Evolutionary conservation across 2,888 invertebrate species (phyloP), one percentile per base, ranked within the genome.

Genomic region (Ornithoptera alexandrae): DNA sequence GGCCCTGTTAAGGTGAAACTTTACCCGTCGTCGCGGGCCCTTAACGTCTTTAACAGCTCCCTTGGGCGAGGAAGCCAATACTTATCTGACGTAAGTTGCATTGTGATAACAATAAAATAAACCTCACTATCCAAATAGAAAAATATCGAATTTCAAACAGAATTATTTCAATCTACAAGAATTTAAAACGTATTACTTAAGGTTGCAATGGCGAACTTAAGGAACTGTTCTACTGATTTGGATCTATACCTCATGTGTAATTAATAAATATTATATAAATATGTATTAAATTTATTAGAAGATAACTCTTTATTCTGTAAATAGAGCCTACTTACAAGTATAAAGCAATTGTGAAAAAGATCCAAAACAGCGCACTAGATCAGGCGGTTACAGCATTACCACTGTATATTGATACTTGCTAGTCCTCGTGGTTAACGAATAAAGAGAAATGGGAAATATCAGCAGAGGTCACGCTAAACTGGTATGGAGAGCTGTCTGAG

Each of bases 291-390:
- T 15, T 17, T 12, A 46, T 46, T 8, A 42, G 12, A 46, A 46
- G 15, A 42, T 42, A 22, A 60, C 36, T 39, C 46, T 57, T 24
- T 62, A 60, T 30, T 56, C 50, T 56, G 69, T 72, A 68, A 71
- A 74, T 63, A 76, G 75, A 75, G 67, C 72, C 72, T 73, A 73
- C 72, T 79, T 73, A 76, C 77, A 75, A 78, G 82, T 85, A 84
- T 84, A 85, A 84, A 87, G 81, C 85, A 86, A 89, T 86, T 88
- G 85, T 74, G 81, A 79, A 81, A 72, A 84, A 82, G 85, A 87
- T 88, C 88, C 89, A 89, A 89, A 90, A 89, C 90, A 87, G 79
- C 85, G 84, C 86, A 87, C 89, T 90, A 87, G 88, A 86, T 87
- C 80, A 76, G 77, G 80, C 86, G 84, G 86, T 88, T 88, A 86